Base-by-base conservation (phyloP, 2,888 invertebrate species). In the Hololepta plana region DNA sequence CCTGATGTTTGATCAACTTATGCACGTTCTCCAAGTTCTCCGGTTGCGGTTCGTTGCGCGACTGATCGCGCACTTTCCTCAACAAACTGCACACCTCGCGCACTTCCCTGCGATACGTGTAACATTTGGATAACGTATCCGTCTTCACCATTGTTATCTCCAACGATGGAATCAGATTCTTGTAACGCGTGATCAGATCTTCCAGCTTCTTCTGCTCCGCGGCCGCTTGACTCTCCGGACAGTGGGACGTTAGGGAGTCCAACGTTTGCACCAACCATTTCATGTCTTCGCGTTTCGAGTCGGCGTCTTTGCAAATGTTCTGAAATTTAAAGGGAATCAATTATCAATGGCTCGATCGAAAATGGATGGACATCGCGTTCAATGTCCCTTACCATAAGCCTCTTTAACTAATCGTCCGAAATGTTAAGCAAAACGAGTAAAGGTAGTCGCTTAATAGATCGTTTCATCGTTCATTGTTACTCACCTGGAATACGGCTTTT, bases 131-230 rank as follows among this genome's bases (percentile, higher is more conserved):
- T 44, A 87, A 77, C 0, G 88, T 79, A 42, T 90, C 87, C 0
- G 91, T 88, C 55, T 84, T 82, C 6, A 85, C 80, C 71, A 88
- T 82, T 1, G 88, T 87, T 27, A 88, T 73, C 54, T 91, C 90
- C 38, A 91, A 79, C 2, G 81, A 81, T 1, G 91, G 90, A 41
- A 90, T 81, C 7, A 93, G 60, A 44, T 82, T 82, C 49, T 88
- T 88, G 53, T 91, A 91, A 33, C 90, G 72, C 0, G 76, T 66
- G 32, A 91, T 79, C 10, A 91, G 59, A 33, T 70, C 67, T 48
- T 88, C 85, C 8, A 95, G 59, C 42, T 72, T 72, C 32, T 71
- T 64, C 49, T 90, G 87, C 51, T 91, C 90, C 13, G 63, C 57
- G 34, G 72, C 61, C 1, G 81, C 77, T 53, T 87, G 82, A 23